Percentiles rank a stretch among this genome's conserved stretches.
Conservation (phyloP, 2,888 invertebrate species). For the Pteria penguin region DNA sequence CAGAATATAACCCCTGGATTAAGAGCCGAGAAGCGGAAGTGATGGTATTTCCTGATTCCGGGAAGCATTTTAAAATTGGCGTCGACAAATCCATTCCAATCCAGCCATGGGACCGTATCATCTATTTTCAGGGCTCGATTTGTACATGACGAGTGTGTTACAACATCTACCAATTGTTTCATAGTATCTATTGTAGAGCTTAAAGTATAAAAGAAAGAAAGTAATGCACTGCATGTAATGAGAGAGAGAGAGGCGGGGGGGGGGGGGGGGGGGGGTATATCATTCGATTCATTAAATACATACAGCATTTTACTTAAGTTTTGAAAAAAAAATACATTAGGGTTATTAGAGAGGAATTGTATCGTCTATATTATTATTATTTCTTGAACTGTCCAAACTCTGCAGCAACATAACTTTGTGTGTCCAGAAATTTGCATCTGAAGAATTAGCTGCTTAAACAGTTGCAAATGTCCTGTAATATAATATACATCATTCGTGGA, state of each 20-base stretch:
- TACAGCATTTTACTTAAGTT: too few relatives aligned
- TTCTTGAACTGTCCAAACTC: slow-evolving; percentile 29
- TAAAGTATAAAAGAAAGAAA: too few relatives aligned
- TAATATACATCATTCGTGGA: too few relatives aligned
- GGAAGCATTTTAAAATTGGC: neutral
- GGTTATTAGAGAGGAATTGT: too few relatives aligned
- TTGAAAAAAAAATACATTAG: too few relatives aligned
- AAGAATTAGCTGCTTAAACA: too few relatives aligned
- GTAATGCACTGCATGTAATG: too few relatives aligned
- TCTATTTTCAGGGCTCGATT: neutral
- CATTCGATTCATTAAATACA: too few relatives aligned
- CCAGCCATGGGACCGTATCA: neutral
- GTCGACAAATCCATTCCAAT: neutral
- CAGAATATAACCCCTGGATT: neutral
- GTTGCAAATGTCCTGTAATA: too few relatives aligned
- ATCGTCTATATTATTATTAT: slow-evolving; percentile 25
- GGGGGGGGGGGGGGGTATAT: too few relatives aligned
- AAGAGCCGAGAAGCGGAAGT: neutral
- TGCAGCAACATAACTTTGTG: slow-evolving; percentile 17
- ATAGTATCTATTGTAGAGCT: too few relatives aligned
- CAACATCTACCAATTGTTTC: neutral
- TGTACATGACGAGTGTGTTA: neutral
- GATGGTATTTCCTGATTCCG: neutral
- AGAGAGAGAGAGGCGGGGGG: too few relatives aligned
- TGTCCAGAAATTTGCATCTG: slow-evolving; percentile 22